Evolutionary conservation across 2,797 vertebrate genomes (phyloP).

Genomic region (Gila robusta): DNA sequence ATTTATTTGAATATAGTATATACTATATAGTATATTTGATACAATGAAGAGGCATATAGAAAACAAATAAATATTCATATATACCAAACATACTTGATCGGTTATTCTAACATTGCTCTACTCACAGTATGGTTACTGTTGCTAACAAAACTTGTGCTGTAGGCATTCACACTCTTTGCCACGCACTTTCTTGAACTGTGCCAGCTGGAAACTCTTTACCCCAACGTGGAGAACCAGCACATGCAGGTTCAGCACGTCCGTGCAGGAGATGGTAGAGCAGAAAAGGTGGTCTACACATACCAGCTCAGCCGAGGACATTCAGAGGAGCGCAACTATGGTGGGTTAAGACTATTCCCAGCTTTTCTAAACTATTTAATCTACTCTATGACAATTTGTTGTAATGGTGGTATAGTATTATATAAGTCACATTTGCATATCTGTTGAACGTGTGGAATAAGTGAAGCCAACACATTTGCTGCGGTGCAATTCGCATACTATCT

Average conservation of each 20-base stretch:
- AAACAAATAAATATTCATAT: background rate
- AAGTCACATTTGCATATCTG: background rate
- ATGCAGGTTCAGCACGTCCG: constrained; percentile 92
- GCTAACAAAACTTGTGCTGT: constrained; percentile 51
- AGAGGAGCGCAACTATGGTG: constrained; percentile 83
- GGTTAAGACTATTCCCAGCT: background rate
- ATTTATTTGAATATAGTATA: no score
- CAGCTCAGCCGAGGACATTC: constrained; percentile 88
- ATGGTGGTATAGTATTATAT: background rate
- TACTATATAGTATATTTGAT: background rate
- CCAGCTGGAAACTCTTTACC: constrained; percentile 89
- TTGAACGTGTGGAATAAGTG: background rate
- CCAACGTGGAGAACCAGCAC: constrained; percentile 94
- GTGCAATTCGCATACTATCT: background rate
- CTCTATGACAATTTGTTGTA: background rate
- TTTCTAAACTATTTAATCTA: background rate
- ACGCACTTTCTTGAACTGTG: constrained; percentile 97
- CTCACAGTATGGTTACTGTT: background rate
- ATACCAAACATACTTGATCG: background rate
- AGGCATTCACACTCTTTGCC: constrained; percentile 96
- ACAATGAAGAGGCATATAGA: background rate
- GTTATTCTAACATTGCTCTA: background rate
- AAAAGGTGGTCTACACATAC: constrained; percentile 89
- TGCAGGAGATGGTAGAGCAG: constrained; percentile 76
- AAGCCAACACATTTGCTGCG: background rate